These are phyloP conservation scores for Chaenogobius annularis DNA, from an alignment of 2,113 vertebrate species.

Conservation along the genomic window DNA sequence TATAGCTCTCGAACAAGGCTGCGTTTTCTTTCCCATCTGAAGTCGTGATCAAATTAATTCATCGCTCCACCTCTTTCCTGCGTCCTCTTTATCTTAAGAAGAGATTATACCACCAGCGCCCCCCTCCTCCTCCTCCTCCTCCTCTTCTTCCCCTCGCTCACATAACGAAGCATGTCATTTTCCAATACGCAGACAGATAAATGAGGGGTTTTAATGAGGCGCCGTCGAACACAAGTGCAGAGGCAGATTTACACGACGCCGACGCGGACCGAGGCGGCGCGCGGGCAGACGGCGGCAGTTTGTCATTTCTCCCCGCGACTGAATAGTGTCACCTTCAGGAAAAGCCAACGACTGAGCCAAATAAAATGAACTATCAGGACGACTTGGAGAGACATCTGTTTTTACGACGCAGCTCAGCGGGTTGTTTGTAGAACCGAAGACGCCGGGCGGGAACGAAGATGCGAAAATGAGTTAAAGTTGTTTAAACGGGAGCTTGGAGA, in stretches of 20 bases:
- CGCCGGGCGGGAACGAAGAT: not conserved
- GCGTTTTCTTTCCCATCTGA: not conserved
- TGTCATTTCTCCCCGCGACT: slow-evolving; percentile 2
- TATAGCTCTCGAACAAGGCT: not conserved
- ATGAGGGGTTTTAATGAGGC: slow-evolving; percentile 45
- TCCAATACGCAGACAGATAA: slow-evolving; percentile 35
- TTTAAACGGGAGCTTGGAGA: too few species aligned
- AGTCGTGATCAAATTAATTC: not conserved
- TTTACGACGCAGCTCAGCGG: not conserved
- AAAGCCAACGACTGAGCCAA: slow-evolving; percentile 16
- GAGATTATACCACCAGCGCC: slow-evolving; percentile 14
- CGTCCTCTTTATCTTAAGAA: not conserved
- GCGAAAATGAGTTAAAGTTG: too few species aligned
- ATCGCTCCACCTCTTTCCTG: not conserved
- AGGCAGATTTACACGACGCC: not conserved
- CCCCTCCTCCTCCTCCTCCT: too few species aligned
- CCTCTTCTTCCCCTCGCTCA: not conserved
- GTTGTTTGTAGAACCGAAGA: not conserved
- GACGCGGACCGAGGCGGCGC: not conserved
- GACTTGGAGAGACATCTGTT: slow-evolving; percentile 6
- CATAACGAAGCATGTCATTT: slow-evolving; percentile 9
- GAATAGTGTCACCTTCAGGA: slow-evolving; percentile 17
- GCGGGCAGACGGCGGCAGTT: slow-evolving; percentile 2
- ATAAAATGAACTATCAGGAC: not conserved
- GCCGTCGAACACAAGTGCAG: slow-evolving; percentile 8